Percentiles rank a stretch among this genome's conserved stretches.
Conservation (phyloP, 2,113 vertebrate genomes). For the Mesembrinibis cayennensis region DNA sequence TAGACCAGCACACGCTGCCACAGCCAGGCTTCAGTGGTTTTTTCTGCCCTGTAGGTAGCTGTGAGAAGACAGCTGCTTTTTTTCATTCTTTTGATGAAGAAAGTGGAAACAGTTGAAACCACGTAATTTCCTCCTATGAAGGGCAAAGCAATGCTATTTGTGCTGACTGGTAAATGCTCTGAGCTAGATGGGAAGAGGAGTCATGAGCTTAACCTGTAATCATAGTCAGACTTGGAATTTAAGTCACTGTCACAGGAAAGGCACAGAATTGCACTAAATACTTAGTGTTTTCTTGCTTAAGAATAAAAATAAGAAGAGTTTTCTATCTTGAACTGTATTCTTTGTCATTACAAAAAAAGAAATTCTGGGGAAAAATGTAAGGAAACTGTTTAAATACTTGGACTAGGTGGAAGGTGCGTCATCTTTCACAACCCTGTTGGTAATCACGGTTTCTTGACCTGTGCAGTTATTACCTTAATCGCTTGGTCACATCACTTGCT, state of each 20-base stretch:
- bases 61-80: background rate
- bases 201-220: background rate
- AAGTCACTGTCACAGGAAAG: background rate
- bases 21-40: background rate
- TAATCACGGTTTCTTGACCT: background rate
- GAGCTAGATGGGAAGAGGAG: background rate
- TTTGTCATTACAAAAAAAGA: background rate
- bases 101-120: background rate
- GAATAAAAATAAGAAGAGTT: background rate
- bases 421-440: background rate
- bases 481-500: background rate
- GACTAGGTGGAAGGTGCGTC: background rate
- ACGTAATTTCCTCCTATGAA: background rate
- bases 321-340: background rate
- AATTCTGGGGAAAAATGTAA: accelerated
- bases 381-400: background rate
- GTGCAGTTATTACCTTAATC: background rate
- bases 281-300: background rate
- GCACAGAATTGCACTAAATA: background rate
- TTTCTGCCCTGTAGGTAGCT: background rate
- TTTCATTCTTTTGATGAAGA: background rate
- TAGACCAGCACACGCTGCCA: background rate
- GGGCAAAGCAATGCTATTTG: background rate
- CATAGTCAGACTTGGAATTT: background rate
- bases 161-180: background rate